Evolutionary conservation across 2,113 vertebrate genomes (phyloP).

Genomic region (Thamnaconus septentrionalis): DNA sequence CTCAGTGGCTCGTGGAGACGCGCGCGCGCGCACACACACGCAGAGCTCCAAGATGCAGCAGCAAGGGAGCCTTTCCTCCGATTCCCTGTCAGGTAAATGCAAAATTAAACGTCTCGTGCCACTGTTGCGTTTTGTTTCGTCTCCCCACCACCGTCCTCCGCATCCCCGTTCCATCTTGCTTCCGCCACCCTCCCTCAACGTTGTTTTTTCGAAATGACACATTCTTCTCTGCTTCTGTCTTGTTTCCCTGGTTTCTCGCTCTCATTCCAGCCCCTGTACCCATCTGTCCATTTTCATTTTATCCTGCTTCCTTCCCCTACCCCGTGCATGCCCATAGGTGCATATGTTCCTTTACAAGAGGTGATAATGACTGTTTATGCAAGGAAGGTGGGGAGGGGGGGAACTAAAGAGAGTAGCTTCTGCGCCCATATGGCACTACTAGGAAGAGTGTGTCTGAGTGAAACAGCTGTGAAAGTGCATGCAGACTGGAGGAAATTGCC

Average conservation of each 20-base stretch:
- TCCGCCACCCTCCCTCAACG: constrained; percentile 20
- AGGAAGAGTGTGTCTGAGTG: background rate
- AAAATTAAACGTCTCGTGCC: constrained; percentile 5
- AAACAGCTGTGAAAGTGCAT: constrained; percentile 44
- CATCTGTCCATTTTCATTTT: constrained; percentile 18
- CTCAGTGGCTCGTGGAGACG: constrained; percentile 37
- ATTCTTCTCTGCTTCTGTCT: background rate
- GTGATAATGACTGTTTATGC: constrained; percentile 21
- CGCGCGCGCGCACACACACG: constrained; percentile 7
- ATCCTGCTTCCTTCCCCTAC: constrained; percentile 8
- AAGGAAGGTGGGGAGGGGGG: constrained; percentile 15
- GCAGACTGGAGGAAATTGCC: constrained; percentile 34
- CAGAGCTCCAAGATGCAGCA: constrained; percentile 69
- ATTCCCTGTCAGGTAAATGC: constrained; percentile 68
- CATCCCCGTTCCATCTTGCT: constrained; percentile 14
- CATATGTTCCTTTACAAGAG: constrained; percentile 8
- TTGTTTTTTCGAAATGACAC: constrained; percentile 4
- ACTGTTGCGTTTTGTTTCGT: background rate
- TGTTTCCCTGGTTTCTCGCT: constrained; percentile 16
- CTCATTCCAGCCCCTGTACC: constrained; percentile 2
- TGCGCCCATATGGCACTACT: constrained; percentile 22
- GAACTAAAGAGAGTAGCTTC: constrained; percentile 26
- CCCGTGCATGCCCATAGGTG: too few relatives aligned
- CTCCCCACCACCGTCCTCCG: background rate
- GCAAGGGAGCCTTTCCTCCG: constrained; percentile 56